Conservation (phyloP, 2,888 invertebrate genomes). For the Drosophila koepferae region DNA sequence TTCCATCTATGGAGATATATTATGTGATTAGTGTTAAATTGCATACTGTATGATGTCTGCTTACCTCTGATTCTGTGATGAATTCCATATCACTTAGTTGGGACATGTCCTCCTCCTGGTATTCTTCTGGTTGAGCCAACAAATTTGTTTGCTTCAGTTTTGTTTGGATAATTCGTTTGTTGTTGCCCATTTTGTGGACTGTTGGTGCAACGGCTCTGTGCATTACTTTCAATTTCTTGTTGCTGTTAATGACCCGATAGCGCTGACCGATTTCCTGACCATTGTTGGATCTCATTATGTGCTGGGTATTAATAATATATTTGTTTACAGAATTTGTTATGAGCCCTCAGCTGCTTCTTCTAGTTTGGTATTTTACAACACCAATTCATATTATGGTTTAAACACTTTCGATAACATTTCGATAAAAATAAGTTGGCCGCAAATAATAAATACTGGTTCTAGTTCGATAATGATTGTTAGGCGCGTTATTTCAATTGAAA, state of each 20-base stretch:
- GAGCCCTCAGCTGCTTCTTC: constrained; percentile 12
- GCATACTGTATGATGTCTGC: neutral
- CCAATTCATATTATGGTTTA: neutral
- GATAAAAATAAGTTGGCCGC: constrained; percentile 9
- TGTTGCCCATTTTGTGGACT: neutral
- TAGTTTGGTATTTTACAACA: constrained; percentile 14
- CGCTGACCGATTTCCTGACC: neutral
- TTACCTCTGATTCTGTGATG: constrained; percentile 20
- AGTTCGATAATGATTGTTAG: constrained; percentile 5
- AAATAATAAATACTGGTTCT: neutral
- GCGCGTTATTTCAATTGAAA: neutral
- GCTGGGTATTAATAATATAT: constrained; percentile 2
- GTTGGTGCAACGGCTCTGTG: neutral
- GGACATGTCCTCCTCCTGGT: constrained; percentile 4
- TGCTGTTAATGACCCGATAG: constrained; percentile 5
- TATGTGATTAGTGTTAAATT: neutral
- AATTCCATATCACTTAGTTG: constrained; percentile 15
- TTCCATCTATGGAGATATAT: constrained; percentile 10
- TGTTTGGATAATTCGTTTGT: constrained; percentile 11
- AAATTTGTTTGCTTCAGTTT: neutral
- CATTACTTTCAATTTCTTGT: neutral
- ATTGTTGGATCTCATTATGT: constrained; percentile 24
- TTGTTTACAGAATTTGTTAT: constrained; percentile 7
- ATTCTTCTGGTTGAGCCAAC: neutral
- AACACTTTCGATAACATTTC: constrained; percentile 12